Percentiles rank a stretch among this genome's conserved stretches.
Conservation (phyloP, 1,140 invertebrate genomes). For the Brachionus koreanus region DNA sequence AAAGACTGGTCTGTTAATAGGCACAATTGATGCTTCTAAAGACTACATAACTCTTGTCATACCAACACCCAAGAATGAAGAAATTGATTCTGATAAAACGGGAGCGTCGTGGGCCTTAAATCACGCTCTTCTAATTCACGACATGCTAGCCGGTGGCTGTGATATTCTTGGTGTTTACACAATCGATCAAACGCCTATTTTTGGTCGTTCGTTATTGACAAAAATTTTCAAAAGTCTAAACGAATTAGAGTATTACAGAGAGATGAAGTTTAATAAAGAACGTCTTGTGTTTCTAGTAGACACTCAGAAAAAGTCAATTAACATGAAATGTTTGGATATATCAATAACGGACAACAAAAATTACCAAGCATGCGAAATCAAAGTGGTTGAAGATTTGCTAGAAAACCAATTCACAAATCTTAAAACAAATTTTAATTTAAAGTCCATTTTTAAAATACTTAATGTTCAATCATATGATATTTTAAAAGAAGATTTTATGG, state of each 20-base stretch:
- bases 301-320: constrained; percentile 10
- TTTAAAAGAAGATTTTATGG: constrained; percentile 31
- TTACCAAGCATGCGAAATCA: constrained; percentile 18
- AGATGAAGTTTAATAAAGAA: constrained; percentile 37
- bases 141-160: constrained; percentile 22
- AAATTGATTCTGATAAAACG: background rate
- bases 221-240: constrained; percentile 5
- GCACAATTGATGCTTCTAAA: constrained; percentile 7
- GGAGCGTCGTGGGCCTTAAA: background rate
- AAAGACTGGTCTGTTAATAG: constrained; percentile 36
- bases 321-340: constrained; percentile 32
- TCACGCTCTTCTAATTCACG: constrained; percentile 14
- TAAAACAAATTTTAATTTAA: background rate
- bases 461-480: constrained; percentile 35
- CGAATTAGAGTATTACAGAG: constrained; percentile 23
- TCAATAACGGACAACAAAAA: background rate
- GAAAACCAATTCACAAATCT: background rate
- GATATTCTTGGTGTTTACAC: constrained; percentile 40
- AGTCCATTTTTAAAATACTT: constrained; percentile 16
- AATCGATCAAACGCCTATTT: background rate
- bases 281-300: constrained; percentile 35
- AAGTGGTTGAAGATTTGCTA: background rate
- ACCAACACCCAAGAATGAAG: background rate
- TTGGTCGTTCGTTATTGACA: background rate
- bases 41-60: constrained; percentile 19